Conservation (phyloP, 2,113 vertebrate genomes). For the Seriola quinqueradiata region DNA sequence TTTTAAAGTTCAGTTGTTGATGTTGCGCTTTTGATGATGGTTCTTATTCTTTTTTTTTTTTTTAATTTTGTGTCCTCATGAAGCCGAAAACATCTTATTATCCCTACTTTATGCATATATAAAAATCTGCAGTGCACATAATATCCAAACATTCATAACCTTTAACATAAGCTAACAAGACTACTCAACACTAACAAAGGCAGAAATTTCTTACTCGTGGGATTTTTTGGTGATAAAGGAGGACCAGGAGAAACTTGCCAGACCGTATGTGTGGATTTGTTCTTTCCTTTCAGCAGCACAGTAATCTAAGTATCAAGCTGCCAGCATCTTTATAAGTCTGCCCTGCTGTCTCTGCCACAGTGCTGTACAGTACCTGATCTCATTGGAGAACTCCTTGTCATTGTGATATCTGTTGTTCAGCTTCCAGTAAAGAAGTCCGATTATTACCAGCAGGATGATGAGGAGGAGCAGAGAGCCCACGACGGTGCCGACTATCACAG, state of each 20-base stretch:
- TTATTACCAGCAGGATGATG: constrained; percentile 81
- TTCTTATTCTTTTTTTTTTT: neutral
- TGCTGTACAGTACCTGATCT: constrained; percentile 81
- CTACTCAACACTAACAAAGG: neutral
- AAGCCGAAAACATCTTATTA: neutral
- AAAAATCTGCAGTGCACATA: neutral
- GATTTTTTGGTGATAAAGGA: constrained; percentile 27
- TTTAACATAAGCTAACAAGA: neutral
- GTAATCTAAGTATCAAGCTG: constrained; percentile 2
- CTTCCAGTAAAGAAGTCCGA: constrained; percentile 83
- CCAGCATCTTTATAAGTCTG: constrained; percentile 1
- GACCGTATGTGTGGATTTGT: constrained; percentile 8
- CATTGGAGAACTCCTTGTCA: constrained; percentile 86
- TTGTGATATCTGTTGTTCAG: constrained; percentile 61
- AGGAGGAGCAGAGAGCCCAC: constrained; percentile 83
- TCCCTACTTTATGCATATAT: neutral
- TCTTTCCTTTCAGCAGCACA: neutral
- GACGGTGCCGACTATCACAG: constrained; percentile 80
- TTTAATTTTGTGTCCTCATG: neutral
- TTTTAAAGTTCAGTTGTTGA: neutral
- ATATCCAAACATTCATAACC: neutral
- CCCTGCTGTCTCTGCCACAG: neutral
- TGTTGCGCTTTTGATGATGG: neutral
- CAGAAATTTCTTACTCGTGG: neutral
- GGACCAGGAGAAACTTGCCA: constrained; percentile 8